Conservation (phyloP, 64 coral and sea anemone genomes). For the Pocillopora verrucosa region DNA sequence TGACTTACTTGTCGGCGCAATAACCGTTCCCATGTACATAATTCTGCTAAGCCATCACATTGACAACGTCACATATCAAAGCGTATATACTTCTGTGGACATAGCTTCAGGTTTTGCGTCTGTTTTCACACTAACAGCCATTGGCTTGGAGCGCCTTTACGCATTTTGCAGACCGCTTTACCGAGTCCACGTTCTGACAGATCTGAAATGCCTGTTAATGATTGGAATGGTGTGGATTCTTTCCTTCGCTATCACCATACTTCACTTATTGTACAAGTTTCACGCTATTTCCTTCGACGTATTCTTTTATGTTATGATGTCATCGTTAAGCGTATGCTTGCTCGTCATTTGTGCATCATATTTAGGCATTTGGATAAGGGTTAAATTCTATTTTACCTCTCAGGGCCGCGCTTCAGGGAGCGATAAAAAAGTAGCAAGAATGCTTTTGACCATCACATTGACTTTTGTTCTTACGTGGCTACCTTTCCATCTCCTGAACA, state of each 20-base stretch:
- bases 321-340: conserved; percentile 31
- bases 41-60: conserved; percentile 55
- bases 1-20: conserved; percentile 60
- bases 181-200: not conserved
- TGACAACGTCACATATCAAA: conserved; percentile 58
- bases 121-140: conserved; percentile 70
- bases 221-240: conserved; percentile 41
- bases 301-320: conserved; percentile 71
- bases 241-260: conserved; percentile 35
- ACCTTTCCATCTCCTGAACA: conserved; percentile 69
- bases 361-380: conserved; percentile 55
- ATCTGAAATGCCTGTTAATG: not conserved
- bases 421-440: conserved; percentile 50
- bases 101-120: conserved; percentile 76
- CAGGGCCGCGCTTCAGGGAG: not conserved
- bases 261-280: conserved; percentile 58
- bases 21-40: conserved; percentile 79
- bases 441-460: conserved; percentile 66
- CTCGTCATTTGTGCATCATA: conserved; percentile 51
- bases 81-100: conserved; percentile 63
- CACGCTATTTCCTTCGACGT: conserved; percentile 22
- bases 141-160: conserved; percentile 64
- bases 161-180: conserved; percentile 49
- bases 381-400: conserved; percentile 36
- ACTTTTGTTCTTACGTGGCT: conserved; percentile 65